These are phyloP conservation scores for Podotricha telesiphe DNA, from an alignment of 2,888 invertebrate species.

Conservation along the genomic window DNA sequence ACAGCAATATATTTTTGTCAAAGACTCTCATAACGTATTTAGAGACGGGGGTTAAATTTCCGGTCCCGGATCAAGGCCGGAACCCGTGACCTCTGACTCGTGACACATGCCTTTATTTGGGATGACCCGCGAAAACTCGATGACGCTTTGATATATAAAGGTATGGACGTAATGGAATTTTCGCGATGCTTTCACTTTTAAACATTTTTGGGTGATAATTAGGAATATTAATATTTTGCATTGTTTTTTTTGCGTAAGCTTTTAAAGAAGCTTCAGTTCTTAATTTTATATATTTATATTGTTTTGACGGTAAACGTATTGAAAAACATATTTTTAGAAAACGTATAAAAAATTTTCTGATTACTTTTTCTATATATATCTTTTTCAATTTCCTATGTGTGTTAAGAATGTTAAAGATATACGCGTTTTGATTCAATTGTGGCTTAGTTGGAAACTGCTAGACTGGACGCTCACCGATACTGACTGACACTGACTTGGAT, in stretches of 20 bases:
- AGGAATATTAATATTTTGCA: not conserved
- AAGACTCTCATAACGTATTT: slow-evolving; percentile 44
- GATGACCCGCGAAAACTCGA: slow-evolving; percentile 37
- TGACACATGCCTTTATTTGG: slow-evolving; percentile 43
- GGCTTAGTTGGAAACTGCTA: too few relatives aligned
- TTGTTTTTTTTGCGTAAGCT: not conserved
- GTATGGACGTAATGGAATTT: not conserved
- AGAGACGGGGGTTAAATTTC: slow-evolving; percentile 48
- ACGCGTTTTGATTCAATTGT: too few relatives aligned
- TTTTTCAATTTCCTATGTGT: too few relatives aligned
- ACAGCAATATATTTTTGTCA: slow-evolving; percentile 44
- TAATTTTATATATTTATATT: too few relatives aligned
- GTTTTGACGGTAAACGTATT: too few relatives aligned
- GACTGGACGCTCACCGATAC: too few relatives aligned
- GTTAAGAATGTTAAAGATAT: too few relatives aligned
- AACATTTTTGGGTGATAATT: not conserved
- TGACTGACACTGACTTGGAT: too few relatives aligned
- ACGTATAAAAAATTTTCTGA: too few relatives aligned
- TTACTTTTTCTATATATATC: too few relatives aligned
- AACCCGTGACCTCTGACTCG: slow-evolving; percentile 41
- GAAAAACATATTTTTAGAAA: too few relatives aligned
- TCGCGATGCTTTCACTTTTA: not conserved
- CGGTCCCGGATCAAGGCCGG: slow-evolving; percentile 40
- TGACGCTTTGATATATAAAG: slow-evolving; percentile 21
- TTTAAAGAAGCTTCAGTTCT: too few relatives aligned